phyloP scores from a whole-genome alignment of 1,140 invertebrate species.

The Phthorimaea operculella region DNA sequence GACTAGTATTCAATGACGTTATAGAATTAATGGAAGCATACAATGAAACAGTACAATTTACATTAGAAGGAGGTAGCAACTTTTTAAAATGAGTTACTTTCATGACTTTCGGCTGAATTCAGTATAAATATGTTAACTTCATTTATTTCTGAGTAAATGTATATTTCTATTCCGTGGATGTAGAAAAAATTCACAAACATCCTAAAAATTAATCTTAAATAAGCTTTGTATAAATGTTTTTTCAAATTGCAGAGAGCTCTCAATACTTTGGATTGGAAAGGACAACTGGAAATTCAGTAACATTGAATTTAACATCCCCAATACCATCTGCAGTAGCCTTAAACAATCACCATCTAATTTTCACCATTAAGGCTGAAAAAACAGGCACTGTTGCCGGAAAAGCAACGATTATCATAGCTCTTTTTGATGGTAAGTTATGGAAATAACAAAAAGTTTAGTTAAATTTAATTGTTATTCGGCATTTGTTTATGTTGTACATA shows the following conservation, averaged over 20 bases:
- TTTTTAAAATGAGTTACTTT: neutral
- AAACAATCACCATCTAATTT: neutral
- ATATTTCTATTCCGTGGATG: no score
- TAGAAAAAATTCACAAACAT: no score
- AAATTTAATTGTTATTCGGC: no score
- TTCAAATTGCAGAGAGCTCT: neutral
- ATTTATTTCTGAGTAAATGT: no score
- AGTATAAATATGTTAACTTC: no score
- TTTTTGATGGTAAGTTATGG: neutral
- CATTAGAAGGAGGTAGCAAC: slow-evolving; percentile 7
- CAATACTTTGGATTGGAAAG: neutral
- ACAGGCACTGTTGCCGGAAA: neutral
- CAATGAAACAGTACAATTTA: neutral
- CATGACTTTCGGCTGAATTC: no score
- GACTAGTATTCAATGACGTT: slow-evolving; percentile 6
- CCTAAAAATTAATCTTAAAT: no score
- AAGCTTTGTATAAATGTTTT: neutral
- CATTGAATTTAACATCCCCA: neutral
- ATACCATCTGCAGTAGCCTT: neutral
- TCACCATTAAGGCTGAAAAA: neutral
- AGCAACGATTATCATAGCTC: neutral
- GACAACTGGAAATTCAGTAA: neutral
- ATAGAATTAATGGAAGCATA: slow-evolving; percentile 13
- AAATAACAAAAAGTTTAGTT: no score
- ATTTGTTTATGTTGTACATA: no score